Evolutionary conservation across 2,888 invertebrate genomes (phyloP).

Genomic region (Operophtera brumata): DNA sequence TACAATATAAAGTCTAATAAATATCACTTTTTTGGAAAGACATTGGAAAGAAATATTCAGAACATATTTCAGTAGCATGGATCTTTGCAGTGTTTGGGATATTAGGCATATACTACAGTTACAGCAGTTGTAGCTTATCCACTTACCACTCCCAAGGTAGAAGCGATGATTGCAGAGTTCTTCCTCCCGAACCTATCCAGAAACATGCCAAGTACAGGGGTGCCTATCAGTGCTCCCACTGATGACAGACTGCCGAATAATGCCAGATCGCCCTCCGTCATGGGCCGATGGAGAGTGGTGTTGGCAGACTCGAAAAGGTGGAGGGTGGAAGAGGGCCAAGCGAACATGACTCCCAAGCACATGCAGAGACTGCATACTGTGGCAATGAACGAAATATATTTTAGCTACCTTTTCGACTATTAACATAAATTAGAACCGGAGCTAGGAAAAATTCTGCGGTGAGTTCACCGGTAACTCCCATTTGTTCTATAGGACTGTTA

Average conservation of each 20-base stretch:
- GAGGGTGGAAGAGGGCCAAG: slow-evolving; percentile 62
- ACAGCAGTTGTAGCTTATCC: too few relatives aligned
- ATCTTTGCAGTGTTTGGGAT: too few relatives aligned
- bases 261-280: slow-evolving; percentile 52
- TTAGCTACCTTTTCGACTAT: too few relatives aligned
- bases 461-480: too few relatives aligned
- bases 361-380: slow-evolving; percentile 55
- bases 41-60: too few relatives aligned
- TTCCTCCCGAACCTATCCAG: slow-evolving; percentile 58
- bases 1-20: too few relatives aligned
- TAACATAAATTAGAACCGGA: too few relatives aligned
- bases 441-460: too few relatives aligned
- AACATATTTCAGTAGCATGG: too few relatives aligned
- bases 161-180: slow-evolving; percentile 39
- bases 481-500: too few relatives aligned
- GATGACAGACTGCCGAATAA: slow-evolving; percentile 57
- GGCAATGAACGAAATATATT: background rate
- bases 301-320: slow-evolving; percentile 53
- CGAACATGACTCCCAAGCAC: slow-evolving; percentile 53
- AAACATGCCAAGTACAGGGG: slow-evolving; percentile 45
- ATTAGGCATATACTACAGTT: too few relatives aligned
- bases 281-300: slow-evolving; percentile 58
- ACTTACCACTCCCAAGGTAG: slow-evolving; percentile 51
- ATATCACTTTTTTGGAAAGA: too few relatives aligned
- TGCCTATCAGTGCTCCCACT: slow-evolving; percentile 51